These are phyloP conservation scores for Lepilemur septentrionalis DNA, from an alignment of 2,797 vertebrate genomes.

Conservation along the genomic window DNA sequence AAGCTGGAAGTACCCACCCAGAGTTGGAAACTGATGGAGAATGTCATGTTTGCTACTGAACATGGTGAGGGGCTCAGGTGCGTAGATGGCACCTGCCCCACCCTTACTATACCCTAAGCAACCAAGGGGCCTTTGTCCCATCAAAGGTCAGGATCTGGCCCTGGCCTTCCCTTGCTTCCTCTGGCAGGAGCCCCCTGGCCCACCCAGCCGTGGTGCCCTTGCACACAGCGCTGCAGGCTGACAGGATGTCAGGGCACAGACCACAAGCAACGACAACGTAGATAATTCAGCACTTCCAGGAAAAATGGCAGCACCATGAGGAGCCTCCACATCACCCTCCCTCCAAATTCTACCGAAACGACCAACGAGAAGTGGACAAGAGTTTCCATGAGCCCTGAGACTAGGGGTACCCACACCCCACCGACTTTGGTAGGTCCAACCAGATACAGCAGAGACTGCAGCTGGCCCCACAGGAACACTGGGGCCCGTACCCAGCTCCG, in stretches of 20 bases:
- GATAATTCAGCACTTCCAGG: not conserved
- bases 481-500: too few species aligned
- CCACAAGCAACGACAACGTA: not conserved
- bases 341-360: not conserved
- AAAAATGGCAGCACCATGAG: not conserved
- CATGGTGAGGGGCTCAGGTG: accelerated
- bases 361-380: not conserved
- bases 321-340: not conserved
- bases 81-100: accelerated
- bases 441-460: not conserved
- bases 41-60: not conserved
- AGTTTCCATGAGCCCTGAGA: not conserved
- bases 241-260: not conserved
- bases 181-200: accelerated
- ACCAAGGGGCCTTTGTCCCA: not conserved
- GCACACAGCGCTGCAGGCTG: accelerated
- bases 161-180: not conserved
- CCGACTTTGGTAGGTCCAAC: not conserved
- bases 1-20: not conserved
- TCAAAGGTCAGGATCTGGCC: not conserved
- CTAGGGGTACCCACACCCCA: not conserved
- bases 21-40: not conserved
- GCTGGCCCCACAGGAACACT: not conserved
- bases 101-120: accelerated
- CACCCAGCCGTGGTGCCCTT: accelerated